phyloP scores from a whole-genome alignment of 2,113 vertebrate genomes.

The Sylvilagus bachmani region DNA sequence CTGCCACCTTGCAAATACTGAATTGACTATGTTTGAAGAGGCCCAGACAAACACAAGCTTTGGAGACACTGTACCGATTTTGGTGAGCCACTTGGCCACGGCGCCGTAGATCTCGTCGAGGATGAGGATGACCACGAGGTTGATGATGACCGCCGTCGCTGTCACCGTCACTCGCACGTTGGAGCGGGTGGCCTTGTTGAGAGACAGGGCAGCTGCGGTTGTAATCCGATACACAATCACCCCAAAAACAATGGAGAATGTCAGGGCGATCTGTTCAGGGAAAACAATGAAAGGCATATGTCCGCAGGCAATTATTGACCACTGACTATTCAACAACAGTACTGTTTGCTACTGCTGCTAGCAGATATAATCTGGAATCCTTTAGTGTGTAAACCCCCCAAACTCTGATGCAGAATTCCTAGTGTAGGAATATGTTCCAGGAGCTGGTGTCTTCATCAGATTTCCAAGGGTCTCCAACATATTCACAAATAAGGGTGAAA shows the following conservation, averaged over 20 bases:
- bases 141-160: conserved; percentile 97
- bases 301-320: neutral
- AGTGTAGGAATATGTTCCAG: neutral
- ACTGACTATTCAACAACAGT: neutral
- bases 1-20: neutral
- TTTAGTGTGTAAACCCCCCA: neutral
- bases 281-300: conserved; percentile 7
- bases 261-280: conserved; percentile 92
- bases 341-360: rapidly evolving
- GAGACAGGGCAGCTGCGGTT: conserved; percentile 94
- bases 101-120: conserved; percentile 97
- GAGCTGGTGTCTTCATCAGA: neutral
- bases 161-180: conserved; percentile 96
- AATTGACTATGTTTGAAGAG: rapidly evolving
- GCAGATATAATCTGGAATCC: no score
- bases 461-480: neutral
- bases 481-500: neutral
- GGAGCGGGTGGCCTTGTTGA: conserved; percentile 92
- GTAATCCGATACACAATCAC: conserved; percentile 97
- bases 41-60: neutral
- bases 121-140: conserved; percentile 97
- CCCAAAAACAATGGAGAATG: conserved; percentile 95
- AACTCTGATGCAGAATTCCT: neutral
- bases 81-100: conserved; percentile 97
- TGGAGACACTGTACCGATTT: conserved; percentile 92